Base-by-base conservation (phyloP, 2,797 vertebrate genomes). In the Hippocampus kuda region DNA sequence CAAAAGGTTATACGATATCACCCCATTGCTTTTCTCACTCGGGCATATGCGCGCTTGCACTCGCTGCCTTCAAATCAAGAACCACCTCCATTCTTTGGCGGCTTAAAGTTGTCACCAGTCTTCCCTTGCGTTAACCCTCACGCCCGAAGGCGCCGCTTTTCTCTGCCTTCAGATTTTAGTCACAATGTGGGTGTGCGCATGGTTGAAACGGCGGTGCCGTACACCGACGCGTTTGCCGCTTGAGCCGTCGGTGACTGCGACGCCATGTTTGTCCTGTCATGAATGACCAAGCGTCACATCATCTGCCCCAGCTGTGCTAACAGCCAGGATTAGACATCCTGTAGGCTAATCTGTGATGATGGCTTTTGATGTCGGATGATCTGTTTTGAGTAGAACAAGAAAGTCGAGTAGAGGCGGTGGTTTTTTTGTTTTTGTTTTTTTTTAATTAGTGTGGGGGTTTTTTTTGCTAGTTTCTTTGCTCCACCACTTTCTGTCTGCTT, bases 251-350 rank as follows among this genome's bases (percentile, higher is more conserved):
- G 82, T 70, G 63, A 83, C 80, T 86, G 81, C 84, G 85, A 88
- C 77, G 82, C 87, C 87, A 88, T 80, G 81, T 87, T 81, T 83
- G 79, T 80, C 83, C 81, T 79, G 81, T 84, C 84, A 86, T 79
- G 73, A 84, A 80, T 85, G 74, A 77, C 81, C 85, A 73, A 53
- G 67, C 70, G 77, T 20, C 34, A 8, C 74, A 70, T 89, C 88
- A 90, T 90, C 85, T 87, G 81, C 71, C 84, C 76, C 88, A 88
- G 85, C 84, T 90, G 86, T 86, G 86, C 86, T 88, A 88, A 88
- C 88, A 90, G 84, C 70, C 80, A 72, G 86, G 88, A 88, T 90
- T 89, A 89, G 81, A 87, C 85, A 75, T 79, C 3, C 46, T 48
- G 13, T 18, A 42, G 80, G 79, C 84, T 88, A 88, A 88, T 88